Evolutionary conservation across 2,888 invertebrate species (phyloP), one percentile per base, ranked within the genome.

Genomic region (Drosophila helvetica): DNA sequence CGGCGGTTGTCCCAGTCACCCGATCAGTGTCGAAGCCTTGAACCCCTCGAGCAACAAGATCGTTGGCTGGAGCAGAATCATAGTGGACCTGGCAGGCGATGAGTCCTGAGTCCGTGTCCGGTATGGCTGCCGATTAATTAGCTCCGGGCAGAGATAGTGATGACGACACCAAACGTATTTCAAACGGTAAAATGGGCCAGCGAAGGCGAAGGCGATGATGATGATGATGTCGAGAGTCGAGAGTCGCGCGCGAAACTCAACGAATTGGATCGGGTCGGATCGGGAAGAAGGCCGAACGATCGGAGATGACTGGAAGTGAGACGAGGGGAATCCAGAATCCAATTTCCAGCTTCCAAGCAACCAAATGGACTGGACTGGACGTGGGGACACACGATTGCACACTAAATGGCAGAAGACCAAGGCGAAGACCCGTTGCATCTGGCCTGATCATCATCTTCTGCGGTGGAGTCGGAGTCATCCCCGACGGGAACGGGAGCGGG

Each of bases 351-450:
- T 48, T 60, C 54, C 19, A 47, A 61, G 42, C 61, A 75, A 75
- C 76, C 76, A 80, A 89, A 89, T 90, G 72, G 65, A 76, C 78
- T 80, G 84, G 91, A 91, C 91, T 91, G 91, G 89, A 90, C 91
- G 90, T 90, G 89, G 89, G 91, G 91, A 91, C 92, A 90, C 91
- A 89, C 92, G 90, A 89, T 91, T 90, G 90, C 90, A 90, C 90
- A 92, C 92, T 92, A 91, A 92, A 91, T 88, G 90, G 79, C 63
- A 64, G 74, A 76, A 74, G 58, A 63, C 59, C 66, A 53, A 64
- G 68, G 58, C 80, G 54, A 71, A 75, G 61, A 61, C 71, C 63
- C 73, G 57, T 58, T 72, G 62, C 66, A 74, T 68, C 57, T 61
- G 78, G 66, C 47, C 64, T 25, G 65, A 67, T 53, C 62, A 52